phyloP scores from a whole-genome alignment of 2,113 vertebrate species.

The Asarcornis scutulata region DNA sequence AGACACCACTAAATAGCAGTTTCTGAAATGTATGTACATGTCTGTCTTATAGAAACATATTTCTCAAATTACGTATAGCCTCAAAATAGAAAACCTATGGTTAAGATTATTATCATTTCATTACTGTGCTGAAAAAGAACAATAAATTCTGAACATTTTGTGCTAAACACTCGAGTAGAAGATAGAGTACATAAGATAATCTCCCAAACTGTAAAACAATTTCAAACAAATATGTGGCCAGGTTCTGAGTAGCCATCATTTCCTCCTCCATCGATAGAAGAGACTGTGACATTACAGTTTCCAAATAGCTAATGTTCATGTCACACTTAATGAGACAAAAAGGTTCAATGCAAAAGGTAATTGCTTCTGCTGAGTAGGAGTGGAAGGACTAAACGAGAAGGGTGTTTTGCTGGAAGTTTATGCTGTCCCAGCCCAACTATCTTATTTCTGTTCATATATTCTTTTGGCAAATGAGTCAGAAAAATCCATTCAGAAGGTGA shows the following conservation, averaged over 20 bases:
- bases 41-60: not conserved
- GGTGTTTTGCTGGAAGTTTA: not conserved
- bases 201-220: not conserved
- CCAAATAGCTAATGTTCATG: not conserved
- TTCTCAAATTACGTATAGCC: not conserved
- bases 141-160: not conserved
- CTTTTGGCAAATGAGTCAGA: not conserved
- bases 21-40: not conserved
- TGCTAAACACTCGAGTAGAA: not conserved
- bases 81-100: not conserved
- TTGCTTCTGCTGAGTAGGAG: not conserved
- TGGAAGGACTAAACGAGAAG: not conserved
- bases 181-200: not conserved
- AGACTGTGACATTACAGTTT: not conserved
- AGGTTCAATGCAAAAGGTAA: not conserved
- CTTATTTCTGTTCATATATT: not conserved
- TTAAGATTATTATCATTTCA: not conserved
- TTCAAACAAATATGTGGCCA: not conserved
- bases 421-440: not conserved
- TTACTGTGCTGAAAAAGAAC: not conserved
- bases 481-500: not conserved
- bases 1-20: not conserved
- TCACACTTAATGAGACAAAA: not conserved
- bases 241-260: not conserved
- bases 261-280: not conserved